Evolutionary conservation across 2,888 invertebrate genomes (phyloP).

Genomic region (Petrolisthes manimaculis): DNA sequence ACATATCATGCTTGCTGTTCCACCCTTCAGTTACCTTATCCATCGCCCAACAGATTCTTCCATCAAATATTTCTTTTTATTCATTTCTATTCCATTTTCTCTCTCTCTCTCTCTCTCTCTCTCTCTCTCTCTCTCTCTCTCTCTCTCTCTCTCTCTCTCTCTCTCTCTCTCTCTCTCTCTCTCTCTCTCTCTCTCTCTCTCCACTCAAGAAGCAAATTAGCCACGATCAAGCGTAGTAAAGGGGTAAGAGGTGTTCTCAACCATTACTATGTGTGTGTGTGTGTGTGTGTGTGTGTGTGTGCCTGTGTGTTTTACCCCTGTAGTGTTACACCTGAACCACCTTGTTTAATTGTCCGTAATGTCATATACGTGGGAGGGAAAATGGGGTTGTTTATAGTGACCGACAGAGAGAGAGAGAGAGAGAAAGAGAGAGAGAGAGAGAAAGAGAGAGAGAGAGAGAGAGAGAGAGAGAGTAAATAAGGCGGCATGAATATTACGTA

Average conservation of each 20-base stretch:
- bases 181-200: not conserved
- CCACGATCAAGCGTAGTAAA: no score
- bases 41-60: not conserved
- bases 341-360: not conserved
- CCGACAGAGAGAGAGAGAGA: not conserved
- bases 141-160: not conserved
- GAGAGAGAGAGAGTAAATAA: not conserved
- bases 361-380: not conserved
- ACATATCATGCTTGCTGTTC: not conserved
- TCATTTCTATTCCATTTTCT: not conserved
- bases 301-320: no score
- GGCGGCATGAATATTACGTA: not conserved
- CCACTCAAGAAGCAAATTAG: not conserved
- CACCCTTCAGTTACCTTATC: not conserved
- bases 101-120: not conserved
- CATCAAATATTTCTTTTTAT: not conserved
- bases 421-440: not conserved
- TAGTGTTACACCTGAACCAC: no score
- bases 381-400: not conserved
- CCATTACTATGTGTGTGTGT: no score
- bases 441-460: not conserved
- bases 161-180: not conserved
- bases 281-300: no score
- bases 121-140: not conserved
- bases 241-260: no score